Base-by-base conservation (phyloP, 2,888 invertebrate species). In the Ochropleura plecta region DNA sequence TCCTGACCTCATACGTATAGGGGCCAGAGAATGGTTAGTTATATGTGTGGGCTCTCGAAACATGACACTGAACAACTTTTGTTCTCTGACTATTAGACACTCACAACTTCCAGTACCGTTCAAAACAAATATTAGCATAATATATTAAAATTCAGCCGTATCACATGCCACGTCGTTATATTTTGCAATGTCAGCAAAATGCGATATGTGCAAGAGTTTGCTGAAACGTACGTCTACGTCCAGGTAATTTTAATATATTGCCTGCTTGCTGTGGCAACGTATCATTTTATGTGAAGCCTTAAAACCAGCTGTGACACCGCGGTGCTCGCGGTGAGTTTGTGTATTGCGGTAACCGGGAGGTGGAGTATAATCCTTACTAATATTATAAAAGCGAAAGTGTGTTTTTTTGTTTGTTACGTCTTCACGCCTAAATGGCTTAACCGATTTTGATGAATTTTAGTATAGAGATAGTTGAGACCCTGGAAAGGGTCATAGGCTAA, bases 221-320 rank as follows among this genome's bases (percentile, higher is more conserved):
- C 71, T 65, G 48, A 64, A 70, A 74, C 59, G 59, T 73, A 55
- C 72, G 74, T 71, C 74, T 76, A 66, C 78, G 76, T 73, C 76
- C 76, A 81, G 76, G 76, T 84, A 79, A 82, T 76, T 79, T 84
- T 82, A 84, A 84, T 82, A 84, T 68, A 79, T 85, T 59, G 63
- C 73, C 59, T 20, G 69, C 53, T 77, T 49, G 70, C 71, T 60
- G 49, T 51, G n/a, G 46, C 57, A 62, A 68, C 63, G 63, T 76
- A 63, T 80, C 84, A 75, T 48, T 73, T 71, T 77, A 49, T 18
- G 64, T 73, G 64, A 63, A 59, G 75, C 79, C 63, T 72, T 48
- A 30, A 79, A 76, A 71, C 48, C 62, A 69, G 73, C 60, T 57
- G 60, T 8, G 40, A 64, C 18, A 12, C 40, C 8, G 14, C 6